phyloP scores from a whole-genome alignment of 1,140 invertebrate species.

The Lerema accius region DNA sequence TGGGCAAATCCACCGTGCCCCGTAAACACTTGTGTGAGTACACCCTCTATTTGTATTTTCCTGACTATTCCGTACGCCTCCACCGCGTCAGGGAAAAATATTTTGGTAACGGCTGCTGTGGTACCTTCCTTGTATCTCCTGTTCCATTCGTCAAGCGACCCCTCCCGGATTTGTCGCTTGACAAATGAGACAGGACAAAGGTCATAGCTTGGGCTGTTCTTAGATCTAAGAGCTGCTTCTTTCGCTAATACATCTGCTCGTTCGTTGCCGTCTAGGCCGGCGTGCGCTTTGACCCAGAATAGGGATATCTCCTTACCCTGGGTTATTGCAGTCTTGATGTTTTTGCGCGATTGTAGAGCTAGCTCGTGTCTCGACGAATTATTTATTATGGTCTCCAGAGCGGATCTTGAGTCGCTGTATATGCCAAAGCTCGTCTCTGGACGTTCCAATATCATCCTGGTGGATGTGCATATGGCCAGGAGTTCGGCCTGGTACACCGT shows the following conservation, averaged over 20 bases:
- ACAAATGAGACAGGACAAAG: neutral
- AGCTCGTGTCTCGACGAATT: constrained; percentile 8
- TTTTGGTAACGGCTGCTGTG: neutral
- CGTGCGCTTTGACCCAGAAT: constrained; percentile 42
- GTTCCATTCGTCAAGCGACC: neutral
- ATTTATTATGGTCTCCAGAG: constrained; percentile 17
- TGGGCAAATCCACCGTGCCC: neutral
- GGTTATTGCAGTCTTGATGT: neutral
- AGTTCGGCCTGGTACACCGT: constrained; percentile 44
- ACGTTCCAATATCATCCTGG: neutral
- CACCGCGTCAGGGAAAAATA: neutral
- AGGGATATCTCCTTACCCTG: constrained; percentile 17
- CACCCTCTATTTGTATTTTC: neutral
- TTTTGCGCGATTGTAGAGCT: constrained; percentile 5
- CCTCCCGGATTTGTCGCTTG: neutral
- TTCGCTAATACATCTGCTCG: constrained; percentile 37
- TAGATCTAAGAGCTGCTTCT: constrained; percentile 9
- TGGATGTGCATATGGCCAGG: constrained; percentile 27
- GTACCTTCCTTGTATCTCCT: neutral
- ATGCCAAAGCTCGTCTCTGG: constrained; percentile 3
- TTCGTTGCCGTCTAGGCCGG: constrained; percentile 38
- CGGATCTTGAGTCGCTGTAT: constrained; percentile 29
- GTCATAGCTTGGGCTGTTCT: neutral
- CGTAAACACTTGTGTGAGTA: neutral
- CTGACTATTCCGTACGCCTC: neutral